A percentile compares a stretch with the other conserved stretches of the same genome.
Conservation (phyloP, 2,113 vertebrate species). For the Gadus chalcogrammus region DNA sequence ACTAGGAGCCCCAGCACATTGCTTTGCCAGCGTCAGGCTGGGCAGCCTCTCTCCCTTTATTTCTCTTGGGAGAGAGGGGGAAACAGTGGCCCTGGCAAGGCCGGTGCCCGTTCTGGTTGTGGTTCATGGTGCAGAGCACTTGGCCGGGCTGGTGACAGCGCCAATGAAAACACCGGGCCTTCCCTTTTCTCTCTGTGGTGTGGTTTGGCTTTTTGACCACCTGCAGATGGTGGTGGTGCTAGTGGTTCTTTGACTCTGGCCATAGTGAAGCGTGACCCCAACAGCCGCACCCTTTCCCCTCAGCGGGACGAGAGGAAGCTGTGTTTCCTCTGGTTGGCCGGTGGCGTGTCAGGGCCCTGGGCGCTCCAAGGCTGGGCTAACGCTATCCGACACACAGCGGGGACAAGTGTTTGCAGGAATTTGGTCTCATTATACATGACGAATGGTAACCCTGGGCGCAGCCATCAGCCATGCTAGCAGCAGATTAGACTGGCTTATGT, state of each 20-base stretch:
- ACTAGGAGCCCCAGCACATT: no score
- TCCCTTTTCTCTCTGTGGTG: conserved; percentile 22
- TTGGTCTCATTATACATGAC: conserved; percentile 42
- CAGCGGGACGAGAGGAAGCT: conserved; percentile 45
- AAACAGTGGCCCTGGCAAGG: conserved; percentile 17
- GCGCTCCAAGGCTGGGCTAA: conserved; percentile 20
- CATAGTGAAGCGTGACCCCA: conserved; percentile 16
- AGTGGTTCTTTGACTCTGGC: conserved; percentile 22
- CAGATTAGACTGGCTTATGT: neutral
- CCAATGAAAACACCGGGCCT: conserved; percentile 37
- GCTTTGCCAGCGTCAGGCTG: conserved; percentile 25
- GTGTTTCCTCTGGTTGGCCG: conserved; percentile 53
- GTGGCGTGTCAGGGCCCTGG: conserved; percentile 32
- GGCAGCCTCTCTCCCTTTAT: conserved; percentile 27
- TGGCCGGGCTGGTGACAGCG: conserved; percentile 18
- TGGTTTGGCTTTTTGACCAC: conserved; percentile 34
- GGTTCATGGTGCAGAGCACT: no score
- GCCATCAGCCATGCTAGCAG: conserved; percentile 4
- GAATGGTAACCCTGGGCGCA: conserved; percentile 9
- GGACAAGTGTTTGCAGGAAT: conserved; percentile 39
- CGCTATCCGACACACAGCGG: conserved; percentile 22
- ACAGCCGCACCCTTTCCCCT: neutral
- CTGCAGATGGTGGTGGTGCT: conserved; percentile 27
- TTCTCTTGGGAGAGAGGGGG: conserved; percentile 30
- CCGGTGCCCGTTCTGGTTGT: neutral